These are phyloP conservation scores for Tinea semifulvella DNA, from an alignment of 2,888 invertebrate genomes.

Conservation along the genomic window DNA sequence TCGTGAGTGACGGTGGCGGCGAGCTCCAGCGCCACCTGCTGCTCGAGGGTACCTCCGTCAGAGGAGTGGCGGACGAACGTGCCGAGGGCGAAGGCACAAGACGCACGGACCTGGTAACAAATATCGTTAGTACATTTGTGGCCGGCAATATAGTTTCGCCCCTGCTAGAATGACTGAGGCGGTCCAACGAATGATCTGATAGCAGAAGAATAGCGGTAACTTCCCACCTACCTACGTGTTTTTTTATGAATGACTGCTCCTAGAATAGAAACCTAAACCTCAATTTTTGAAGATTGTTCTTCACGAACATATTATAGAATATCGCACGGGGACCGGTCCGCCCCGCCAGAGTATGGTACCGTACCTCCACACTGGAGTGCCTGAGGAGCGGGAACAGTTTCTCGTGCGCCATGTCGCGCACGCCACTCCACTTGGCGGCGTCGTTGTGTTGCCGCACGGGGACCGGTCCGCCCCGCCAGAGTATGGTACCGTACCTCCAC, in stretches of 20 bases:
- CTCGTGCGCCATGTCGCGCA: conserved; percentile 95
- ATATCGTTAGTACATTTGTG: neutral
- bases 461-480: no score
- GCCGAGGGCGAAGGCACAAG: conserved; percentile 94
- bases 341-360: no score
- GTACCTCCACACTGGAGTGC: conserved; percentile 67
- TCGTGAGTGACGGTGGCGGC: conserved; percentile 81
- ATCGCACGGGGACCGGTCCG: no score
- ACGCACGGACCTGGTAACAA: conserved; percentile 92
- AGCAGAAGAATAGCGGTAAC: no score
- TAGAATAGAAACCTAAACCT: no score
- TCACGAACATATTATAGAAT: no score
- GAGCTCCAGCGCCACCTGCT: conserved; percentile 89
- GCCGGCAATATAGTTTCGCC: neutral
- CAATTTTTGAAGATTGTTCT: no score
- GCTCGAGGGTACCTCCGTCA: conserved; percentile 94
- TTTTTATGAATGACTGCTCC: no score
- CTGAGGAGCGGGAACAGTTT: conserved; percentile 84
- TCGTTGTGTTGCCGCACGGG: conserved; percentile 90
- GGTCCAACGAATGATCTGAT: no score
- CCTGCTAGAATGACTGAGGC: no score
- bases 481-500: conserved; percentile 85
- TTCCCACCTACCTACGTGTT: no score
- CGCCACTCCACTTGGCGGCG: conserved; percentile 93
- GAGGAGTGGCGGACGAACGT: conserved; percentile 92